Base-by-base conservation (phyloP, 2,888 invertebrate species). In the Biston betularia region DNA sequence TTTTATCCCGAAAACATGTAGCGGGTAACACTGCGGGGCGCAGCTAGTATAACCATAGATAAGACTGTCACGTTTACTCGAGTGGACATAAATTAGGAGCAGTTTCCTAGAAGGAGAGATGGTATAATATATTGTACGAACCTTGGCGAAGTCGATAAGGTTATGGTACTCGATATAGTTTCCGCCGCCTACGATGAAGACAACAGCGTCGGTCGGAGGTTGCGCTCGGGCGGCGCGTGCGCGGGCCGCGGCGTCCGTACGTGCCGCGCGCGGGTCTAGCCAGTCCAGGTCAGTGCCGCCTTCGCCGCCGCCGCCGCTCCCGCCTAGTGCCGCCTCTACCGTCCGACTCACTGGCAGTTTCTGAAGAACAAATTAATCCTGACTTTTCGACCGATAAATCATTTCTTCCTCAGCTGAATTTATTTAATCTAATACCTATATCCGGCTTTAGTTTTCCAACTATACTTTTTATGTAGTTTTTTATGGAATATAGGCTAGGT, bases 101-200 rank as follows among this genome's bases (percentile, higher is more conserved):
- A 24, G 24, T 24, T 2, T 24, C 24, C 24, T 24, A 24, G 24
- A 24, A 3, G 24, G 24, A 3, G 24, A 1, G 3, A 24, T 24
- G 24, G 24, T 24, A 24, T 24, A 24, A 24, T 24, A 24, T 24
- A 24, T 24, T 24, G 6, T 35, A 15, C 49, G 24, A 85, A 96
- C 96, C 95, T 97, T 98, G 44, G 97, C 97, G 84, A 98, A 98
- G 86, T 99, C 99, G 60, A 97, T 96, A 68, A 99, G 95, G 95
- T 99, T 99, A 89, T 99, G 99, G 89, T 99, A 99, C 90, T 99
- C 99, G 83, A 99, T 99, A 85, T 99, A 99, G 94, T 99, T 99
- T 56, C 99, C 98, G 68, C 98, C 98, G 50, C 98, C 98, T 50
- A 98, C 97, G 63, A 98, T 90, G 89, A 98, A 98, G 10, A 98